Evolutionary conservation across 1,140 invertebrate species (phyloP).

Genomic region (Vollenhovia emeryi): DNA sequence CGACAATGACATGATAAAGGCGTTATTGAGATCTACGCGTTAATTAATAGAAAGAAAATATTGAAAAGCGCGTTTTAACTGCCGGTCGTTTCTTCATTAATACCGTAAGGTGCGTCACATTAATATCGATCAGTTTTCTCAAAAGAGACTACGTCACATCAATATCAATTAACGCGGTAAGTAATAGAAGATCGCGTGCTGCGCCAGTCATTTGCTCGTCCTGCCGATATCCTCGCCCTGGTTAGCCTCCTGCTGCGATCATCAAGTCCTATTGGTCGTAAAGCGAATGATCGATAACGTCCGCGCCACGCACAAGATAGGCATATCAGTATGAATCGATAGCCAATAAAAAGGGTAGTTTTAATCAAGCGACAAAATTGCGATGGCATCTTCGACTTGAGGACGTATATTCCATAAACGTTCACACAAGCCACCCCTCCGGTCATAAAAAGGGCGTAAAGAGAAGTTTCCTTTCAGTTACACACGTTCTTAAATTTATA

Average conservation of each 20-base stretch:
- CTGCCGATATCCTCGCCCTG: slow-evolving; percentile 62
- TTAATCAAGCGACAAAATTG: slow-evolving; percentile 49
- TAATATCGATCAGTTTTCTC: slow-evolving; percentile 74
- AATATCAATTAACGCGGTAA: slow-evolving; percentile 74
- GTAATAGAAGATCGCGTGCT: slow-evolving; percentile 75
- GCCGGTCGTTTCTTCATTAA: slow-evolving; percentile 39
- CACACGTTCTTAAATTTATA: slow-evolving; percentile 10
- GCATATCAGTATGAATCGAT: slow-evolving; percentile 38
- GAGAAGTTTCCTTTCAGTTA: neutral
- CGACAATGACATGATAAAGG: neutral
- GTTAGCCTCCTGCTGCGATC: slow-evolving; percentile 66
- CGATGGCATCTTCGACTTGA: neutral
- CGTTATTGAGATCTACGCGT: neutral
- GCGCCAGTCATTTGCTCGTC: slow-evolving; percentile 58
- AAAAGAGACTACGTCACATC: slow-evolving; percentile 71
- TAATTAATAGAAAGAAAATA: neutral
- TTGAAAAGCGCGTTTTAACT: neutral
- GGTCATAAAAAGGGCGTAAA: neutral
- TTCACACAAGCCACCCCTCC: neutral
- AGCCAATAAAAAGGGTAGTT: slow-evolving; percentile 32
- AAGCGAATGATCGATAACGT: slow-evolving; percentile 66
- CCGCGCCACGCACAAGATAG: slow-evolving; percentile 35
- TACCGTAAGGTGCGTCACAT: slow-evolving; percentile 64
- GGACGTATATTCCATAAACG: neutral
- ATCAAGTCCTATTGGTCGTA: slow-evolving; percentile 61